Evolutionary conservation across 1,140 invertebrate species (phyloP).

Genomic region (Pseudomyrmex pallidus): DNA sequence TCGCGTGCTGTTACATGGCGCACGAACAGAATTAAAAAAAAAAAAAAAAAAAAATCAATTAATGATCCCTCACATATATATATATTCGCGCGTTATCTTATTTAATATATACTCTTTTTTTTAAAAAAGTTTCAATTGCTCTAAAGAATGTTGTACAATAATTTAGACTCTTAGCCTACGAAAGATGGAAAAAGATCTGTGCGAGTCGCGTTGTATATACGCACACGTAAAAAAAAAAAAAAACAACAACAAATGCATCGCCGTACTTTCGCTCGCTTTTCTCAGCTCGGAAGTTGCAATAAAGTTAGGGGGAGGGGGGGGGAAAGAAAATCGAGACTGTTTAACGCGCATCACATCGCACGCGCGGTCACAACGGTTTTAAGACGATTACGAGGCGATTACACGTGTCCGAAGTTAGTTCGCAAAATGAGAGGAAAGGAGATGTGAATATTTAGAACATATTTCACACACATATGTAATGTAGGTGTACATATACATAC

Average conservation of each 20-base stretch:
- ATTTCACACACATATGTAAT: no score
- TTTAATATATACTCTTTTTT: constrained; percentile 15
- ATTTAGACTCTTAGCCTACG: constrained; percentile 51
- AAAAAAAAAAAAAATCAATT: constrained; percentile 58
- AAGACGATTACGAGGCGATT: constrained; percentile 70
- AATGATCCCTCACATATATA: constrained; percentile 61
- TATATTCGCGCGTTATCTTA: constrained; percentile 17
- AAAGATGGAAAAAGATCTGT: constrained; percentile 62
- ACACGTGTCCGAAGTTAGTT: constrained; percentile 72
- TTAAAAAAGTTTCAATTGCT: constrained; percentile 59
- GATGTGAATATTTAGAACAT: constrained; percentile 41
- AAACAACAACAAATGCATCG: no score
- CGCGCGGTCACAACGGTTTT: constrained; percentile 60
- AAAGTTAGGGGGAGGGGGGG: constrained; percentile 29
- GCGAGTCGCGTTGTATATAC: constrained; percentile 35
- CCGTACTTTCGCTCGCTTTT: no score
- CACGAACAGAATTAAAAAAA: constrained; percentile 8
- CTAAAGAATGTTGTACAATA: constrained; percentile 59
- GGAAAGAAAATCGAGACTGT: constrained; percentile 54
- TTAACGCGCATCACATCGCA: constrained; percentile 53
- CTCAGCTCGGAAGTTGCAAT: no score
- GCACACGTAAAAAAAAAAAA: no score
- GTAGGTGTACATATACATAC: no score
- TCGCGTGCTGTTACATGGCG: background rate
- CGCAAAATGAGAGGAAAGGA: constrained; percentile 49